phyloP scores from a whole-genome alignment of 1,140 invertebrate genomes.

The Helicoverpa zea region DNA sequence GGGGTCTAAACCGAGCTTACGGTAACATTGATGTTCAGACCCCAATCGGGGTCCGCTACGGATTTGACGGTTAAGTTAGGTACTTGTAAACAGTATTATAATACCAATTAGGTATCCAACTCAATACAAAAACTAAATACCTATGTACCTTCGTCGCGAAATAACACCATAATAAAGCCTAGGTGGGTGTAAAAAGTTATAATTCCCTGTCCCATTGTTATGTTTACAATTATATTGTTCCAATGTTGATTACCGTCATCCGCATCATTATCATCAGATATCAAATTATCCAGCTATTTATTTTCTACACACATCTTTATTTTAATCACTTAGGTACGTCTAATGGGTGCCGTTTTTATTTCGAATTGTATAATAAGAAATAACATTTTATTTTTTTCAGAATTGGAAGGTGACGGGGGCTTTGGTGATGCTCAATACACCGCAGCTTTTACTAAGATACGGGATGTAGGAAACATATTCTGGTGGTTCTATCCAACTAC shows the following conservation, averaged over 20 bases:
- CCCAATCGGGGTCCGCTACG: no score
- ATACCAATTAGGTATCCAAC: no score
- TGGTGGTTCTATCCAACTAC: constrained; percentile 78
- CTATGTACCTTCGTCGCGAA: background rate
- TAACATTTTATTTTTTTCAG: constrained; percentile 53
- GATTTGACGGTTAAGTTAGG: no score
- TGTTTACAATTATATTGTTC: constrained; percentile 9
- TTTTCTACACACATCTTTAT: background rate
- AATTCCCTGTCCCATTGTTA: background rate
- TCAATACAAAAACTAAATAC: background rate
- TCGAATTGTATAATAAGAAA: background rate
- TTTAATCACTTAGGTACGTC: background rate
- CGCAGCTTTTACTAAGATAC: constrained; percentile 70
- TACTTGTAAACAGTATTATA: no score
- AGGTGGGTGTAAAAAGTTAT: background rate
- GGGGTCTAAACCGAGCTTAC: no score
- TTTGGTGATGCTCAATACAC: constrained; percentile 60
- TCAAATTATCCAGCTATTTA: background rate
- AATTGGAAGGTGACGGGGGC: constrained; percentile 62
- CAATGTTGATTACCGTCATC: constrained; percentile 9
- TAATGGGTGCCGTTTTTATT: background rate
- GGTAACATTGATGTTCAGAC: no score
- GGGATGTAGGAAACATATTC: constrained; percentile 70
- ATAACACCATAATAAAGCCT: background rate
- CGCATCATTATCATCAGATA: background rate